These are phyloP conservation scores for Himalopsyche anomala DNA, from an alignment of 2,888 invertebrate species.

Conservation along the genomic window DNA sequence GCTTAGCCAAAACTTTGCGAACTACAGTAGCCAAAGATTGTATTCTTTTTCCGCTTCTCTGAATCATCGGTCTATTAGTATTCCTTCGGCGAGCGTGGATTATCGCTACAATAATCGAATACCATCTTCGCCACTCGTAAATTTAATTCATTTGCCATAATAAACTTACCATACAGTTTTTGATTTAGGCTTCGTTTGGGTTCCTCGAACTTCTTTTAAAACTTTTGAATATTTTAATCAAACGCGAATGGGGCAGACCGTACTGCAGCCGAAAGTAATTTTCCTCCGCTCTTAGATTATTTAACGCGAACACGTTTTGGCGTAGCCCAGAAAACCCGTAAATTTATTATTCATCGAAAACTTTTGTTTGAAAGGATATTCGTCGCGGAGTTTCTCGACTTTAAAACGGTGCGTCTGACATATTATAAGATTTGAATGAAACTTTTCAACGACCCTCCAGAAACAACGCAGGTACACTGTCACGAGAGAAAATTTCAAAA, in stretches of 20 bases:
- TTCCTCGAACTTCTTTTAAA: background rate
- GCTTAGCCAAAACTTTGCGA: too few relatives aligned
- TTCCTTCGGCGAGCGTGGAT: background rate
- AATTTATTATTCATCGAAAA: conserved; percentile 9
- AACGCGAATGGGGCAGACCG: background rate
- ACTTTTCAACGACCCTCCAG: too few relatives aligned
- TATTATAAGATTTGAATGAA: too few relatives aligned
- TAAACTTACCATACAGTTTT: conserved; percentile 6
- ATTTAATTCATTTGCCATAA: background rate
- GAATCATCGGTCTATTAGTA: background rate
- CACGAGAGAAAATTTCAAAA: too few relatives aligned
- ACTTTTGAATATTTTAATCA: conserved; percentile 8
- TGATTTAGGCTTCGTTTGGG: background rate
- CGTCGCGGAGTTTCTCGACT: too few relatives aligned
- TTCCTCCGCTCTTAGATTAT: background rate
- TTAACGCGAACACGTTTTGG: background rate
- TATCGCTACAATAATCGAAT: background rate
- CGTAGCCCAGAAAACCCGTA: background rate
- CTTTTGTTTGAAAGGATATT: background rate
- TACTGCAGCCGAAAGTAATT: conserved; percentile 1
- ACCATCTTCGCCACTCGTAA: background rate
- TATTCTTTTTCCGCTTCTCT: background rate
- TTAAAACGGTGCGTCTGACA: too few relatives aligned
- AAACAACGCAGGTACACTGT: too few relatives aligned
- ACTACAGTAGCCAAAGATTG: background rate